A percentile compares a stretch with the other conserved stretches of the same genome.
Conservation (phyloP, 2,797 vertebrate genomes). For the Psittacula derbiana region DNA sequence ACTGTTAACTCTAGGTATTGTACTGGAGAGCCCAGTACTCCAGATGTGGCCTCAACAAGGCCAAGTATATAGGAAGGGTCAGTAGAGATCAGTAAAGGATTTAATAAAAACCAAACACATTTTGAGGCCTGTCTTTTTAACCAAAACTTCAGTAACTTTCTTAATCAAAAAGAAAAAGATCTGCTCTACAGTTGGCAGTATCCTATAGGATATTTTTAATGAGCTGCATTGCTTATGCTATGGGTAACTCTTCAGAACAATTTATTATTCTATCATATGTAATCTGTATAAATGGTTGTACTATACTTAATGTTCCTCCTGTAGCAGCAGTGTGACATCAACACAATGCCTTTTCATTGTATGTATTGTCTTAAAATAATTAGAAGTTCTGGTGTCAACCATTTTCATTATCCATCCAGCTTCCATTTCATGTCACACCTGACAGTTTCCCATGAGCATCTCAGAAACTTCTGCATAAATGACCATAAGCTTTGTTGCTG, state of each 20-base stretch:
- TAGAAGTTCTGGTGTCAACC: background rate
- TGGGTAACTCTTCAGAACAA: background rate
- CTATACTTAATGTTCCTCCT: background rate
- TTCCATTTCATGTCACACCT: background rate
- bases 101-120: background rate
- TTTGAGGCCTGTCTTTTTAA: background rate
- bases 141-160: background rate
- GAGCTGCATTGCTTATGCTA: background rate
- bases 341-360: background rate
- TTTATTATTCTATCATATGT: background rate
- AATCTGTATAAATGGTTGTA: background rate
- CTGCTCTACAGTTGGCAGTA: background rate
- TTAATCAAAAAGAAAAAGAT: background rate
- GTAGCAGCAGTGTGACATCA: background rate
- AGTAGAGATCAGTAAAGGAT: background rate
- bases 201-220: background rate
- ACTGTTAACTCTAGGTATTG: background rate
- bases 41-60: background rate
- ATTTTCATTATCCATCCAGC: background rate
- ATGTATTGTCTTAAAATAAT: background rate
- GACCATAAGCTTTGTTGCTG: background rate
- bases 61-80: background rate
- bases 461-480: constrained; percentile 17
- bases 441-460: constrained; percentile 30
- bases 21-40: background rate